Percentiles rank a stretch among this genome's conserved stretches.
phyloP scores from a whole-genome alignment of 2,797 vertebrate genomes.

The Eulemur albifrons region DNA sequence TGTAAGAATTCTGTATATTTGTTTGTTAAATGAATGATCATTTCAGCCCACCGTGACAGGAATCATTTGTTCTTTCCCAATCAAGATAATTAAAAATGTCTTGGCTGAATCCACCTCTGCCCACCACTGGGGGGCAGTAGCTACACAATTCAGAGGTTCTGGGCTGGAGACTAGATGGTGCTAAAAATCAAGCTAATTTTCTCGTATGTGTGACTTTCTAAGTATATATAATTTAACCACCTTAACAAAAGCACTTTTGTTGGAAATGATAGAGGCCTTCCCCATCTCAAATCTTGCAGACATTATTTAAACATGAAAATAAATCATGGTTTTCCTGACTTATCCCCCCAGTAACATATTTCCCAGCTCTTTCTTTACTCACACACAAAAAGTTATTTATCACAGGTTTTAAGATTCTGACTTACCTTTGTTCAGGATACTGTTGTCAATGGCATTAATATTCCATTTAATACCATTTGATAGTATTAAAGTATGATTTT shows the following conservation, averaged over 20 bases:
- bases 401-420: neutral
- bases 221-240: neutral
- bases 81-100: neutral
- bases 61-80: neutral
- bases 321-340: neutral
- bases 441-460: neutral
- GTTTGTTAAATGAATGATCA: neutral
- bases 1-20: neutral
- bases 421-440: neutral
- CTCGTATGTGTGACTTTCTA: conserved; percentile 34
- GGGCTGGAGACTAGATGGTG: neutral
- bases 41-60: neutral
- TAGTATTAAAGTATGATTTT: neutral
- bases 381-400: neutral
- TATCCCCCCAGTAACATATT: neutral
- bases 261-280: neutral
- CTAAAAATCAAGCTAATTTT: neutral
- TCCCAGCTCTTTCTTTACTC: neutral
- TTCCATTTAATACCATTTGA: no score
- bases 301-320: conserved; percentile 3
- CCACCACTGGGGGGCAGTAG: conserved; percentile 27
- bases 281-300: neutral
- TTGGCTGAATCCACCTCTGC: neutral
- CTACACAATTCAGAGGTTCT: neutral
- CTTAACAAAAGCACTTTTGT: conserved; percentile 7